phyloP scores from a whole-genome alignment of 2,888 invertebrate species.

The Trissolcus brochymenae region DNA sequence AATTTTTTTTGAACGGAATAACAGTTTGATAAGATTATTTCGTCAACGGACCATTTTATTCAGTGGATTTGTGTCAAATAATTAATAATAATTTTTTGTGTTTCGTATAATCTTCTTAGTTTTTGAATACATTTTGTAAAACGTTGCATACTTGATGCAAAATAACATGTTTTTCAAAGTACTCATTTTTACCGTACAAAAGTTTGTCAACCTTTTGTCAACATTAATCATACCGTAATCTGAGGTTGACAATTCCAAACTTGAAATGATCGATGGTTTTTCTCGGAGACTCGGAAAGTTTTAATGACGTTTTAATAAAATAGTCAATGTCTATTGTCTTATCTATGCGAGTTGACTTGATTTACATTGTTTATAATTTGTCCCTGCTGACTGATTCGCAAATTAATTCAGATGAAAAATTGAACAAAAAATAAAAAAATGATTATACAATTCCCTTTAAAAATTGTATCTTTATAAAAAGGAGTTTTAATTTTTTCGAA shows the following conservation, averaged over 20 bases:
- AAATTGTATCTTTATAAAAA: too few species aligned
- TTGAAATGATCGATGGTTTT: slow-evolving; percentile 28
- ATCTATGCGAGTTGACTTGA: background rate
- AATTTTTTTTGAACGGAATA: too few species aligned
- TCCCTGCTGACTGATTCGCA: too few species aligned
- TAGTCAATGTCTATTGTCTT: slow-evolving; percentile 20
- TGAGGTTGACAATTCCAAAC: slow-evolving; percentile 20
- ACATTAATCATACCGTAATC: slow-evolving; percentile 29
- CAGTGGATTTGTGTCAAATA: too few species aligned
- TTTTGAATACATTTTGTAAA: background rate
- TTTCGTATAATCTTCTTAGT: background rate
- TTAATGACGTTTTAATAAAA: slow-evolving; percentile 18
- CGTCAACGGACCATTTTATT: too few species aligned
- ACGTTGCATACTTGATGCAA: background rate
- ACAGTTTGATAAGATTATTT: too few species aligned
- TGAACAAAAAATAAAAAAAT: too few species aligned
- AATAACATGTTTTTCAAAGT: background rate
- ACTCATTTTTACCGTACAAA: background rate
- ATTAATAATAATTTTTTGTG: too few species aligned
- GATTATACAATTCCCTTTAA: too few species aligned
- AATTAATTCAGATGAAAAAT: too few species aligned
- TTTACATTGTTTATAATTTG: too few species aligned
- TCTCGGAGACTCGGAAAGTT: slow-evolving; percentile 16
- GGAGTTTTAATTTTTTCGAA: too few species aligned
- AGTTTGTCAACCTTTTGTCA: slow-evolving; percentile 22